Base-by-base conservation (phyloP, 2,797 vertebrate genomes). In the Cossypha dichroa region DNA sequence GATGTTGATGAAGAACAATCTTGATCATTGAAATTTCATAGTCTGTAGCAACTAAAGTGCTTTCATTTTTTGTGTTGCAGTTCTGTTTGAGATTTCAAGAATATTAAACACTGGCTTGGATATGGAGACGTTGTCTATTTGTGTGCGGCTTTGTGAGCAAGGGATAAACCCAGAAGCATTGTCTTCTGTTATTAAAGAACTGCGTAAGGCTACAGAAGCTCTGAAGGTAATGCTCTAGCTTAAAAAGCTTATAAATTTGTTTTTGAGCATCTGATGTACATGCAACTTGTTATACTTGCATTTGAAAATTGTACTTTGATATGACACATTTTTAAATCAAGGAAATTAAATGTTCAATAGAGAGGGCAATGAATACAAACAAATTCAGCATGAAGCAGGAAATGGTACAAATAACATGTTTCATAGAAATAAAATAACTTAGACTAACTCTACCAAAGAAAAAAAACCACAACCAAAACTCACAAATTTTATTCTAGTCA, bases 161-260 rank as follows among this genome's bases (percentile, higher is more conserved):
- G 99, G 99, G 23, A 99, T 99, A 97, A 99, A 99, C 92, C 99
- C 99, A 49, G 99, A 99, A 96, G 99, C 99, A 2, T 95, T 99
- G 33, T 99, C 99, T 3, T 98, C 99, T 6, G 99, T 99, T 67
- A 99, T 99, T 96, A 99, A 99, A 96, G 99, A 99, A 72, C 98
- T 99, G 29, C 98, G 99, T 4, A 99, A 99, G 97, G 99, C 99
- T 28, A 98, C 99, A 5, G 99, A 99, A 77, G 98, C 99, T 33
- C 97, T 99, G 9, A 99, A 99, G 99, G 99, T 99, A 98, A 96
- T 93, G 48, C 13, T n/a, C 33, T 34, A 62, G 19, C n/a, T 73
- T 66, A 20, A 46, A 91, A 80, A 88, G 23, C 11, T 14, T 72
- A 28, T 10, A 49, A 3, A 22, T 36, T 72, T 63, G 1, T 10